phyloP scores from a whole-genome alignment of 2,888 invertebrate genomes.

The Phasia obesa region DNA sequence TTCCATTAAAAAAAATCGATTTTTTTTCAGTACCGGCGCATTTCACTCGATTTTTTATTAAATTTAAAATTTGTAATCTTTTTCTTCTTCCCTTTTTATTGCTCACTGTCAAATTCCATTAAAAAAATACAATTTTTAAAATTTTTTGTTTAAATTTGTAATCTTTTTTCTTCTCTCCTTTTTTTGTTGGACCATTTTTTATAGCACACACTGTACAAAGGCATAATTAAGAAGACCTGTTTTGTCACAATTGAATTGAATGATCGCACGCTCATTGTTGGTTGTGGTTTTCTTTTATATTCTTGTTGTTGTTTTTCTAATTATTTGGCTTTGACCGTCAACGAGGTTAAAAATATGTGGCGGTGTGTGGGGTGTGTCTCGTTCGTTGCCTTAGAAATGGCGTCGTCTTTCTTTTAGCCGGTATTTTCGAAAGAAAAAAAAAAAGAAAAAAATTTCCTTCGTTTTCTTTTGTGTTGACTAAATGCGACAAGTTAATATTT shows the following conservation, averaged over 20 bases:
- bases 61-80: too few species aligned
- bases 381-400: slow-evolving; percentile 52
- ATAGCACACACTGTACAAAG: slow-evolving; percentile 26
- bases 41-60: too few species aligned
- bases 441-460: too few species aligned
- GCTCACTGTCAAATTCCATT: too few species aligned
- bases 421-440: slow-evolving; percentile 29
- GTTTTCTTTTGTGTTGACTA: not conserved
- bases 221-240: slow-evolving; percentile 19
- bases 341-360: slow-evolving; percentile 58
- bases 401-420: slow-evolving; percentile 54
- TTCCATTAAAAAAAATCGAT: too few species aligned
- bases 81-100: too few species aligned
- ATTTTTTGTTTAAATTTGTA: too few species aligned
- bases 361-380: slow-evolving; percentile 17
- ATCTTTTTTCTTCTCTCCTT: too few species aligned
- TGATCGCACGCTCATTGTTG: not conserved
- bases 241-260: slow-evolving; percentile 13
- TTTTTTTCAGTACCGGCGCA: too few species aligned
- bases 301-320: slow-evolving; percentile 11
- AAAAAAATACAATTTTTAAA: too few species aligned
- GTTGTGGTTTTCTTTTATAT: not conserved
- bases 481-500: slow-evolving; percentile 20
- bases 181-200: too few species aligned
- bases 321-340: slow-evolving; percentile 71